Evolutionary conservation across 2,888 invertebrate genomes (phyloP).

Genomic region (Leucophenga montana): DNA sequence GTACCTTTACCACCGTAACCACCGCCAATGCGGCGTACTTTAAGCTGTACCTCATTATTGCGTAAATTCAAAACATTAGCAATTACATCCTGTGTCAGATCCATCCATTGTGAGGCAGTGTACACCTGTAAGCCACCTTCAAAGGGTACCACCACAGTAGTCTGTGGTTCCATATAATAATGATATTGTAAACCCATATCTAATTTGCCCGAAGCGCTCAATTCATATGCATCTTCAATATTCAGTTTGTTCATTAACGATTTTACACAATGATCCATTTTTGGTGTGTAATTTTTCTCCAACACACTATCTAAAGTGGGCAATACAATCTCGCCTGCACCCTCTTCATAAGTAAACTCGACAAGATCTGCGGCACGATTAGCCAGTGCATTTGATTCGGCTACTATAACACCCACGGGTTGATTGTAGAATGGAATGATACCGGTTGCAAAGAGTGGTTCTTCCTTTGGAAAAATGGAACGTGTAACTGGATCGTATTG

Average conservation of each 20-base stretch:
- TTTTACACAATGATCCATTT: slow-evolving; percentile 57
- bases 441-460: slow-evolving; percentile 69
- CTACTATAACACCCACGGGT: slow-evolving; percentile 83
- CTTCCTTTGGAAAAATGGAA: slow-evolving; percentile 57
- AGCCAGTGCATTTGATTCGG: slow-evolving; percentile 77
- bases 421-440: slow-evolving; percentile 79
- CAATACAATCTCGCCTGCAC: slow-evolving; percentile 59
- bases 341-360: slow-evolving; percentile 74
- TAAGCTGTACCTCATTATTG: slow-evolving; percentile 80
- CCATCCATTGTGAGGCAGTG: slow-evolving; percentile 79
- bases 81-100: slow-evolving; percentile 76
- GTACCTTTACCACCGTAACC: slow-evolving; percentile 86
- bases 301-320: slow-evolving; percentile 74
- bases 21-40: slow-evolving; percentile 84
- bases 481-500: slow-evolving; percentile 60
- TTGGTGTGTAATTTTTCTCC: slow-evolving; percentile 55
- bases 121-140: slow-evolving; percentile 83
- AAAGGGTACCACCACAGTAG: slow-evolving; percentile 78
- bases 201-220: slow-evolving; percentile 74
- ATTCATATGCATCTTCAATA: slow-evolving; percentile 45
- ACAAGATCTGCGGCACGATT: slow-evolving; percentile 76
- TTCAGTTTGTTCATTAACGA: slow-evolving; percentile 53
- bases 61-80: slow-evolving; percentile 76
- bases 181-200: slow-evolving; percentile 81
- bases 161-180: slow-evolving; percentile 84